Evolutionary conservation across 2,113 vertebrate species (phyloP).

Genomic region (Canis aureus): DNA sequence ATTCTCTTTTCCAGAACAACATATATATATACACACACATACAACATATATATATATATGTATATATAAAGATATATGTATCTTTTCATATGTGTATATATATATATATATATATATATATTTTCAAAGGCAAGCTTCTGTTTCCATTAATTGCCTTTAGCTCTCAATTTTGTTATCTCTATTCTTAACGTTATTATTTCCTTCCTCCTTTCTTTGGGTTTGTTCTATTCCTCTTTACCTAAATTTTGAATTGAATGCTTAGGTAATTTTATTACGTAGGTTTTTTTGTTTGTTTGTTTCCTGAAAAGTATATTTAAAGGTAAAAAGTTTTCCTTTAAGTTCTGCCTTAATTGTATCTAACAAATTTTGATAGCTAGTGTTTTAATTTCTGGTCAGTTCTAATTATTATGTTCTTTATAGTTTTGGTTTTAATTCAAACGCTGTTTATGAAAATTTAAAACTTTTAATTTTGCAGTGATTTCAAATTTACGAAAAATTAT

Average conservation of each 20-base stretch:
- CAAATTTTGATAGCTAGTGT: not conserved
- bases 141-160: conserved; percentile 36
- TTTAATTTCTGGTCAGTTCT: not conserved
- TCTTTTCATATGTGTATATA: no score
- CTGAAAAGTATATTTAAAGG: conserved; percentile 39
- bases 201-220: not conserved
- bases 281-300: not conserved
- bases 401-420: not conserved
- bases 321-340: conserved; percentile 20
- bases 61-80: no score
- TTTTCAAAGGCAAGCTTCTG: conserved; percentile 21
- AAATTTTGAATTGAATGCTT: conserved; percentile 10
- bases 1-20: not conserved
- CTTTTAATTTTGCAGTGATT: not conserved
- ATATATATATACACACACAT: not conserved
- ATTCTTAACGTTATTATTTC: conserved; percentile 11
- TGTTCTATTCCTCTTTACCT: conserved; percentile 28
- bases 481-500: not conserved
- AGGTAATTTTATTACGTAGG: not conserved
- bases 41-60: no score
- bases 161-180: not conserved
- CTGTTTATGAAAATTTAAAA: not conserved
- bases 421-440: conserved; percentile 26
- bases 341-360: not conserved
- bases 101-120: not conserved